A percentile compares a stretch with the other conserved stretches of the same genome.
Conservation (phyloP, 2,797 vertebrate species). For the Hybognathus amarus region DNA sequence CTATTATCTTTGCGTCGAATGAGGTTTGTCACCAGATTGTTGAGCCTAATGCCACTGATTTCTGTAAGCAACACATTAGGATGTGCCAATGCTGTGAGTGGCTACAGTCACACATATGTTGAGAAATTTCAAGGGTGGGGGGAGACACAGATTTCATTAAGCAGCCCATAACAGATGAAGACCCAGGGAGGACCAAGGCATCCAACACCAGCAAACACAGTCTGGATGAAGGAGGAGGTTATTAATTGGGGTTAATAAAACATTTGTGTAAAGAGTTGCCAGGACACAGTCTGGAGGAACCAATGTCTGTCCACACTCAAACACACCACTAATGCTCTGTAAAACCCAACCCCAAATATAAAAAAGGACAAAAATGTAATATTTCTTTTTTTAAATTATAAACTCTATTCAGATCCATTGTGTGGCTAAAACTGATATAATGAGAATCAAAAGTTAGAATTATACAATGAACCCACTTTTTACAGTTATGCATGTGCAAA, state of each 20-base stretch:
- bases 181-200: conserved; percentile 63
- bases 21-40: conserved; percentile 79
- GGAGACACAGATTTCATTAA: conserved; percentile 69
- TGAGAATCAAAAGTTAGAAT: neutral
- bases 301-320: conserved; percentile 26
- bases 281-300: conserved; percentile 65
- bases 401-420: neutral
- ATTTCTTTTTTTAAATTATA: neutral
- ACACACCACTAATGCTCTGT: conserved; percentile 20
- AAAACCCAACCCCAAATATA: neutral
- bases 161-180: conserved; percentile 72
- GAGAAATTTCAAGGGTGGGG: conserved; percentile 71
- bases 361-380: neutral
- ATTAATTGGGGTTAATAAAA: conserved; percentile 71
- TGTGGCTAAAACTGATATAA: neutral
- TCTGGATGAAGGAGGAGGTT: conserved; percentile 55
- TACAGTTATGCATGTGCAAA: neutral
- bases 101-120: conserved; percentile 77
- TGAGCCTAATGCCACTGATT: conserved; percentile 75
- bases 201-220: conserved; percentile 66
- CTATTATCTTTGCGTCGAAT: conserved; percentile 80
- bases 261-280: conserved; percentile 72
- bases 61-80: conserved; percentile 78
- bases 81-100: conserved; percentile 70
- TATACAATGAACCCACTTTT: neutral